These are phyloP conservation scores for Falcunculus frontatus DNA, from an alignment of 2,113 vertebrate species.

Conservation along the genomic window DNA sequence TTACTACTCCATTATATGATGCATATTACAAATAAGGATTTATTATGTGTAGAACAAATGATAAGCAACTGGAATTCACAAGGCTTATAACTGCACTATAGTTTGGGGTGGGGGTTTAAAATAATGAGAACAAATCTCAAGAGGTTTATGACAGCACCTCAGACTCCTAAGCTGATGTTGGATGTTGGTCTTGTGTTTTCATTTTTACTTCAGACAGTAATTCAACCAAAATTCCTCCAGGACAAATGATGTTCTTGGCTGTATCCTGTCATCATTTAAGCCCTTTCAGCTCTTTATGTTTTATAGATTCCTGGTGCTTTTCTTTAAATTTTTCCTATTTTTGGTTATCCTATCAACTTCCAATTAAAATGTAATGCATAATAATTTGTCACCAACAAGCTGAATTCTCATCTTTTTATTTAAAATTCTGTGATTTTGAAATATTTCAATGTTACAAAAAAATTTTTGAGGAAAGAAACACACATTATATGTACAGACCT, in stretches of 20 bases:
- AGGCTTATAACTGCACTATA: neutral
- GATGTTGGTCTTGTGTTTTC: neutral
- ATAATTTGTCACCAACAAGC: neutral
- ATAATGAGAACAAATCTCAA: neutral
- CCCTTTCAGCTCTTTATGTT: neutral
- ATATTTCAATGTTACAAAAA: neutral
- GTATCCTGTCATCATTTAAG: neutral
- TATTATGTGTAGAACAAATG: conserved; percentile 52
- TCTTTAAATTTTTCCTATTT: neutral
- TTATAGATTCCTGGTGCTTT: neutral
- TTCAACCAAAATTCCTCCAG: neutral
- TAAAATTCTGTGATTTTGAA: neutral
- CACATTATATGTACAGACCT: neutral
- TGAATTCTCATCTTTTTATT: neutral
- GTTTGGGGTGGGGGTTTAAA: neutral
- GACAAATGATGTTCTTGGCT: neutral
- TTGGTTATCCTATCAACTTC: neutral
- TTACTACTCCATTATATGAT: conserved; percentile 65
- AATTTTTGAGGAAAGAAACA: neutral
- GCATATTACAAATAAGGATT: conserved; percentile 62
- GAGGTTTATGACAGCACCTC: neutral
- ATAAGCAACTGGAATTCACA: conserved; percentile 45
- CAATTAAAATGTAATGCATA: neutral
- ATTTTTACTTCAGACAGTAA: neutral
- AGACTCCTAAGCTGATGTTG: neutral